Base-by-base conservation (phyloP, 2,797 vertebrate species). In the Nothura maculosa region DNA sequence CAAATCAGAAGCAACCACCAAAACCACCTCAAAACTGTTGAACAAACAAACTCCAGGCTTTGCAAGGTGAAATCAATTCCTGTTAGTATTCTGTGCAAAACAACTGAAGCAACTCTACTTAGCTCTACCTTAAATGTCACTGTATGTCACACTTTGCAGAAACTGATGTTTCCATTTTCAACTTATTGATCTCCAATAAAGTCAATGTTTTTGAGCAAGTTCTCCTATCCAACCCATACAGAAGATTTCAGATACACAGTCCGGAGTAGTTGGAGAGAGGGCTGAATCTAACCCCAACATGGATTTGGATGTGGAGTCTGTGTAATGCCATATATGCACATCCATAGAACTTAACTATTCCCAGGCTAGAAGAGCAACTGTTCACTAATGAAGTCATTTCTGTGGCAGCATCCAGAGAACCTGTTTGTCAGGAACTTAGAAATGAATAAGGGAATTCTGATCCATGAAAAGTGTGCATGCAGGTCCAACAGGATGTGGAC, bases 101-200 rank as follows among this genome's bases (percentile, higher is more conserved):
- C 32, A 54, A 74, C 4, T 68, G 66, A 62, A 82, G 87, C 47
- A 80, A 50, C 87, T 86, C 89, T 61, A 54, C 77, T 76, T 69
- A 93, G 84, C 77, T 61, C 43, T 93, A 66, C 63, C 86, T 93
- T 79, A 90, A 87, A 95, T 84, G 81, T 70, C 64, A n/a, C 63
- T 20, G 45, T 20, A 47, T 78, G 88, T 90, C 86, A 92, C 54
- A 32, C 77, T 93, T 32, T 61, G 79, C 80, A 86, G 86, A 67
- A 87, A 34, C 32, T 9, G 79, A 67, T 91, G 13, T 92, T 67
- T 88, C 81, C 66, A 76, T 77, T 93, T 81, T 17, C 74, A 93
- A 84, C 52, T 3, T 68, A 92, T 87, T 58, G 77, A 87, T 86
- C 75, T 86, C 55, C 70, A 82, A 55, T 88, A 62, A 42, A 80